Percentiles rank a stretch among this genome's conserved stretches.
These are phyloP conservation scores for Turritopsis dohrnii DNA, from an alignment of 30 jellyfish, hydroid and myxozoan species.

Conservation along the genomic window DNA sequence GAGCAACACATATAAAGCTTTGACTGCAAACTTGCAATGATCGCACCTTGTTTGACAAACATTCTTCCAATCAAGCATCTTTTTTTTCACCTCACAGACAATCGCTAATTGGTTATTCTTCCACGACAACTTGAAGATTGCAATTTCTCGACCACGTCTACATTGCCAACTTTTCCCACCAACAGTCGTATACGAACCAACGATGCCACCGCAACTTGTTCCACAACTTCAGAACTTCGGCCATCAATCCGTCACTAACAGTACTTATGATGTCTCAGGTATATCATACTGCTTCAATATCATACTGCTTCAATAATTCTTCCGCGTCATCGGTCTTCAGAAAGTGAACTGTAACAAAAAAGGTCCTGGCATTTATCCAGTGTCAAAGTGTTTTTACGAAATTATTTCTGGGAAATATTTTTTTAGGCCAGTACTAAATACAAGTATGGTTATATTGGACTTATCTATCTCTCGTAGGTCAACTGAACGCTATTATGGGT, in stretches of 20 bases:
- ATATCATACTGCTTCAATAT: no score
- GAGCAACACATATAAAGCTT: no score
- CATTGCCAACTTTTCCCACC: constrained; percentile 99
- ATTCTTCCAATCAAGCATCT: no score
- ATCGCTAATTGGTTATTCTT: constrained; percentile 92
- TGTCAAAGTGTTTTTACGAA: neutral
- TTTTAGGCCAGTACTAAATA: neutral
- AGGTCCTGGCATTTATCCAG: no score
- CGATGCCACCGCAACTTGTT: constrained; percentile 81
- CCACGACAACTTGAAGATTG: constrained; percentile 84
- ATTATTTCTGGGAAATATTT: neutral
- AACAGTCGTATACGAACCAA: constrained; percentile 91
- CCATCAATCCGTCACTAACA: constrained; percentile 83
- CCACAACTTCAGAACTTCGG: constrained; percentile 60
- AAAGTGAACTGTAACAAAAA: no score
- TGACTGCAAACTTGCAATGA: no score
- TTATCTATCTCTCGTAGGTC: constrained; percentile 57
- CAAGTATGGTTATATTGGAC: neutral
- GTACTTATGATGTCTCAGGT: constrained; percentile 98
- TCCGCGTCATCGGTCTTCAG: no score
- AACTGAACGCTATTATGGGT: constrained; percentile 95
- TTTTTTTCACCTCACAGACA: constrained; percentile 43
- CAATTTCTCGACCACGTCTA: constrained; percentile 90
- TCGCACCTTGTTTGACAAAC: no score
- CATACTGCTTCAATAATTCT: neutral